Base-by-base conservation (phyloP, 2,113 vertebrate species). In the Varanus komodoensis region DNA sequence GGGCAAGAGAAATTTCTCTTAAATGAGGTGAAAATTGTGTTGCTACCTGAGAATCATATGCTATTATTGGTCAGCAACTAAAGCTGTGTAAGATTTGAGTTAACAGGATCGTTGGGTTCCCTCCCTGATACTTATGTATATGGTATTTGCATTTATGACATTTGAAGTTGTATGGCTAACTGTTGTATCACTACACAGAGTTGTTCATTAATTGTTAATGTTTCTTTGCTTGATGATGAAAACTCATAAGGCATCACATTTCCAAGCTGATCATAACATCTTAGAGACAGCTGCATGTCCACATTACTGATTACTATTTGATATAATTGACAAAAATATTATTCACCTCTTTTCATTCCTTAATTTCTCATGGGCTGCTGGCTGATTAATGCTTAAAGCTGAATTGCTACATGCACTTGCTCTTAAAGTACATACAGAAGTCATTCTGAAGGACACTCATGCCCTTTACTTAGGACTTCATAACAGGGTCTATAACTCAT, bases 401-500 rank as follows among this genome's bases (percentile, higher is more conserved):
- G 87, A 91, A 11, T 91, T 95, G 88, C 91, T 87, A 29, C 54
- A 92, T 94, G 92, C 74, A 93, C 93, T 29, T 79, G 91, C 3
- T 89, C 52, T 88, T 90, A 89, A 34, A 4, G 9, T 54, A 79
- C 32, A 82, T 48, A n/a, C 15, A 2, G 38, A 79, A 93, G 34
- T 91, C 50, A 91, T 50, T 94, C 94, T 94, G 78, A 86, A 81
- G 64, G 81, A 92, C 90, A 52, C 32, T 27, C 1, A 0, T 91
- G 52, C 85, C 93, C 90, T 80, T 87, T 71, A 86, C 14, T 83
- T 91, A 93, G 86, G 0, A 0, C 82, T 94, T 91, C 74, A 87
- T 93, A 78, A 86, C 92, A 95, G 93, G 92, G 95, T 96, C 96
- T 97, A 97, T 97, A 97, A 98, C 97, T 94, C 97, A 95, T 95